phyloP scores from a whole-genome alignment of 1,140 invertebrate genomes.

The Hyles vespertilio region DNA sequence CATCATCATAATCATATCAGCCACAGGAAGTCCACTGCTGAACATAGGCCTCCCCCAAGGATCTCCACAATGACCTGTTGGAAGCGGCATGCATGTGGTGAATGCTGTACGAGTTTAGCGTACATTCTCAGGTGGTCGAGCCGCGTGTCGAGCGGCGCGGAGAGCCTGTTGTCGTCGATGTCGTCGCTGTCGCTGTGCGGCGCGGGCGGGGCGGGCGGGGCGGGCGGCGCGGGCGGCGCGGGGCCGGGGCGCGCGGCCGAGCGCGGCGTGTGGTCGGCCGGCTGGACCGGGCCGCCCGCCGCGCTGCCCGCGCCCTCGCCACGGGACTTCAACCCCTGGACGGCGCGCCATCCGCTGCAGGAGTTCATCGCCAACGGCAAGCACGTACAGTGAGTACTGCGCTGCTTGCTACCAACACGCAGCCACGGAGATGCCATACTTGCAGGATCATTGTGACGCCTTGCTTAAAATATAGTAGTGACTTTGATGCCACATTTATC shows the following conservation, averaged over 20 bases:
- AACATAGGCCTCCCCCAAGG: too few species aligned
- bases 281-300: conserved; percentile 15
- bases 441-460: too few species aligned
- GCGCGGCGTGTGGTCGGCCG: conserved; percentile 9
- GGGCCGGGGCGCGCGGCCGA: conserved; percentile 30
- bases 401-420: too few species aligned
- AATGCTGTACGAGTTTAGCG: neutral
- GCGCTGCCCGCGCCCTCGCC: conserved; percentile 11
- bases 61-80: too few species aligned
- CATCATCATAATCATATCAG: too few species aligned
- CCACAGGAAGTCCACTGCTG: too few species aligned
- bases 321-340: conserved; percentile 62
- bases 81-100: too few species aligned
- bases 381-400: conserved; percentile 38
- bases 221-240: conserved; percentile 32
- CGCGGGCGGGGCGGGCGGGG: conserved; percentile 17
- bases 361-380: conserved; percentile 40
- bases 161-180: conserved; percentile 41
- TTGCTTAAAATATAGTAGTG: too few species aligned
- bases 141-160: conserved; percentile 29
- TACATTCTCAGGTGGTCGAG: conserved; percentile 24
- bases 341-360: conserved; percentile 49
- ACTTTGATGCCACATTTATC: too few species aligned
- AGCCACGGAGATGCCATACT: too few species aligned
- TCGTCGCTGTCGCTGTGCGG: conserved; percentile 26